Conservation (phyloP, 2,797 vertebrate genomes). For the Macrochelys suwanniensis region DNA sequence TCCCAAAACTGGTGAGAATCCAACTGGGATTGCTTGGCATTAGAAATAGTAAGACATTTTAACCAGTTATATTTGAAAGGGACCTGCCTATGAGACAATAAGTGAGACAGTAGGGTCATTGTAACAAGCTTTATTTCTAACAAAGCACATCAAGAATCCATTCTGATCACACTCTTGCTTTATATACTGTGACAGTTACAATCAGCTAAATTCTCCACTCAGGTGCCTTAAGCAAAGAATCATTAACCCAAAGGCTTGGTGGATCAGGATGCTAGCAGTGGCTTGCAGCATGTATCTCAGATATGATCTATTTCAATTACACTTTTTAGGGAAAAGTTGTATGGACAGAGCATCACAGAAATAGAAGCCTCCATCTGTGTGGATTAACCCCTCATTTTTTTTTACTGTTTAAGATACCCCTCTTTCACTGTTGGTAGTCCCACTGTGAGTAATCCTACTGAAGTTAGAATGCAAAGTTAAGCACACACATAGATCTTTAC, state of each 20-base stretch:
- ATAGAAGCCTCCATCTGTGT: not conserved
- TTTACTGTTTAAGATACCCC: not conserved
- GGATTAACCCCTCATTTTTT: not conserved
- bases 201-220: not conserved
- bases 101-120: rapidly evolving
- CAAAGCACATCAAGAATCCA: rapidly evolving
- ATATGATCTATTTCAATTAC: not conserved
- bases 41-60: rapidly evolving
- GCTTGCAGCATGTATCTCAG: not conserved
- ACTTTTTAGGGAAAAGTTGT: not conserved
- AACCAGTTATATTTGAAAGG: not conserved
- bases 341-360: rapidly evolving
- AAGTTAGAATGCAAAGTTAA: not conserved
- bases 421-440: not conserved
- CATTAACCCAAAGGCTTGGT: rapidly evolving
- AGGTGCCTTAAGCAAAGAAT: not conserved
- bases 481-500: not conserved
- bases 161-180: rapidly evolving
- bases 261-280: not conserved
- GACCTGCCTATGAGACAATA: conserved; percentile 14
- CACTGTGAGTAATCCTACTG: not conserved
- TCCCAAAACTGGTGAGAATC: not conserved
- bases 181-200: rapidly evolving
- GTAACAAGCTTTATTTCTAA: not conserved
- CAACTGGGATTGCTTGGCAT: not conserved